Evolutionary conservation across 2,113 vertebrate species (phyloP).

Genomic region (Alaudala cheleensis): DNA sequence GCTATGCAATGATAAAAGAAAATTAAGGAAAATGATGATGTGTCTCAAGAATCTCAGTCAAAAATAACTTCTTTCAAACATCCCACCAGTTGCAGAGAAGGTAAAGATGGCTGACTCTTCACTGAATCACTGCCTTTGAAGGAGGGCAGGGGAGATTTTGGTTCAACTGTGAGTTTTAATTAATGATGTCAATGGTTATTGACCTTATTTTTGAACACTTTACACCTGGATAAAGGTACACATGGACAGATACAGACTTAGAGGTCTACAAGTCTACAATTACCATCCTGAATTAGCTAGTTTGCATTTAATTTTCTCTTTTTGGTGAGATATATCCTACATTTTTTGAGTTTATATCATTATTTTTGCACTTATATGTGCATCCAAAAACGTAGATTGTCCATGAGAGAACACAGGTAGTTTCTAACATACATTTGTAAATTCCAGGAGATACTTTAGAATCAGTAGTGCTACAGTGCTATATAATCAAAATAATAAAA

Average conservation of each 20-base stretch:
- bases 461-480: neutral
- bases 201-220: neutral
- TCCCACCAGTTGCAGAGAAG: neutral
- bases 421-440: neutral
- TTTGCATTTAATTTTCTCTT: neutral
- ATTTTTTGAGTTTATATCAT: neutral
- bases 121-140: neutral
- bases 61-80: slow-evolving; percentile 31
- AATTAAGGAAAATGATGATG: neutral
- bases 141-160: neutral
- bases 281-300: neutral
- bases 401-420: neutral
- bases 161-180: neutral
- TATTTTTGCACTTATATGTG: neutral
- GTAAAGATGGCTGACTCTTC: slow-evolving; percentile 1
- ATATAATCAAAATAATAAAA: neutral
- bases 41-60: neutral
- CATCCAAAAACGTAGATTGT: neutral
- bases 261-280: neutral
- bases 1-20: neutral
- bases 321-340: neutral
- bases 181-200: neutral
- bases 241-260: neutral
- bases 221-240: neutral
- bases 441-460: neutral